Evolutionary conservation across 1,140 invertebrate genomes (phyloP), one percentile per base, ranked within the genome.

Genomic region (Zaprionus vittiger): DNA sequence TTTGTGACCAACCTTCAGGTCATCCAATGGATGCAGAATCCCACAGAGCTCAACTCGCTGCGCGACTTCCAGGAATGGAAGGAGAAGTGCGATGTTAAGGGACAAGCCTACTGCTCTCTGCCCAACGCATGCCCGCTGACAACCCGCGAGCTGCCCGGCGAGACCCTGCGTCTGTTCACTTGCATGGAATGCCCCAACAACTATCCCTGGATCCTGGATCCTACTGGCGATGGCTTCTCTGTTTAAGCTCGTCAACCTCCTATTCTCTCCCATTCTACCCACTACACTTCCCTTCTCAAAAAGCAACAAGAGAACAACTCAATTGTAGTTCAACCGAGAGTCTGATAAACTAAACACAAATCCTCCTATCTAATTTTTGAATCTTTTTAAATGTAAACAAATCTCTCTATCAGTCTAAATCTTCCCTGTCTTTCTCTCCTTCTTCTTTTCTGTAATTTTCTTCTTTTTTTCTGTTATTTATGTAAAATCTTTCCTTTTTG

Each of bases 21-120:
- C 9, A 97, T 99, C 85, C 98, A 99, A 93, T 99, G 98, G 98
- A 99, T 99, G 97, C 98, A 98, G 93, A 97, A 97, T 76, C 98
- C 98, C 44, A 98, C 97, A 4, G 97, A 98, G 93, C 84, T 98
- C 55, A 96, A 96, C 12, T 95, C 95, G 15, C 94, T 99, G 44
- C 95, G 97, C 83, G 98, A 98, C 87, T 98, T 98, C 95, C 95
- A 96, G 89, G 97, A 98, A 91, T 98, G 98, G 98, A 98, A 98
- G 93, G 97, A 98, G 82, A 98, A 98, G 93, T 99, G 98, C 93
- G 97, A 98, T 89, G 96, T 98, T 54, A 98, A 98, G 93, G 97
- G 97, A 52, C 97, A 98, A 93, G 97, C 97, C 52, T 97, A 96
- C 94, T 99, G 98, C 91, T 98, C 97, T 2, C 92, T 98, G 66